Evolutionary conservation across 2,888 invertebrate species (phyloP).

Genomic region (Nowickia ferox): DNA sequence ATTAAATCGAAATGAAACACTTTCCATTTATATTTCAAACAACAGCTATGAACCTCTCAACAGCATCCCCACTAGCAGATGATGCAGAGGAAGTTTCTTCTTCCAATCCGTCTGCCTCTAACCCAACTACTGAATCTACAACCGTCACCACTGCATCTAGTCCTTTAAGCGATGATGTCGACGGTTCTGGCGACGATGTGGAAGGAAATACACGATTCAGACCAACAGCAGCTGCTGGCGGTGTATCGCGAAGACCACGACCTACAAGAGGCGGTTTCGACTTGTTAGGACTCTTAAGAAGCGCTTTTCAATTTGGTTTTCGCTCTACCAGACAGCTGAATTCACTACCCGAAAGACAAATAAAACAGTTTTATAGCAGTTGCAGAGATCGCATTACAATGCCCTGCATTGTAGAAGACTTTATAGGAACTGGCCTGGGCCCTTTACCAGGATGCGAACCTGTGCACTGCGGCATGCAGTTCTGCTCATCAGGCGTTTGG

Average conservation of each 20-base stretch:
- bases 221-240: conserved; percentile 68
- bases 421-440: conserved; percentile 86
- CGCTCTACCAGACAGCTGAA: conserved; percentile 70
- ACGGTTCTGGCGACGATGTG: conserved; percentile 85
- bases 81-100: conserved; percentile 57
- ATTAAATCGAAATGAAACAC: neutral
- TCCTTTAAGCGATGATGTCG: conserved; percentile 81
- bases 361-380: conserved; percentile 79
- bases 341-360: conserved; percentile 41
- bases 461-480: conserved; percentile 90
- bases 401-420: conserved; percentile 93
- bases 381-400: conserved; percentile 90
- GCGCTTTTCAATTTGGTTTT: conserved; percentile 77
- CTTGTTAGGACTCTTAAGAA: conserved; percentile 80
- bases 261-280: conserved; percentile 81
- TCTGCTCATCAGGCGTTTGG: conserved; percentile 85
- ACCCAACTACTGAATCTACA: conserved; percentile 56
- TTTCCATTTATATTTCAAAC: conserved; percentile 14
- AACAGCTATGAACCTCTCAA: conserved; percentile 16
- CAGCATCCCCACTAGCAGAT: conserved; percentile 61
- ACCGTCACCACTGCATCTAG: conserved; percentile 61
- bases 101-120: conserved; percentile 66
- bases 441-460: conserved; percentile 86
- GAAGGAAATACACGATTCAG: conserved; percentile 67
- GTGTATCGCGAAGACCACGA: conserved; percentile 77